Evolutionary conservation across 1,140 invertebrate genomes (phyloP).

Genomic region (Brachionus calyciflorus): DNA sequence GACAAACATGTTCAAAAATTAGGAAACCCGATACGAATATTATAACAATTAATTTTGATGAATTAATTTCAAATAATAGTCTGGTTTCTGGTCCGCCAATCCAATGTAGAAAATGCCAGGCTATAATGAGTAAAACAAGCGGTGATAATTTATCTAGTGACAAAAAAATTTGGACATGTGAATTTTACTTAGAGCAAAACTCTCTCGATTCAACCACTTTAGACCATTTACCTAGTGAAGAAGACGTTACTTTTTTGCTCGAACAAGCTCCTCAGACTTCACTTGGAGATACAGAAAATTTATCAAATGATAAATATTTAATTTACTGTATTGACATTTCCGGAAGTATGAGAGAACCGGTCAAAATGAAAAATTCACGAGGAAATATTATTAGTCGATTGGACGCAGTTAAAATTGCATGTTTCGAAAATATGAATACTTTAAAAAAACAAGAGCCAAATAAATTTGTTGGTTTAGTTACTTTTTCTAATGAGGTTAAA

Average conservation of each 20-base stretch:
- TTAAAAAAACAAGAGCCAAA: slow-evolving; percentile 52
- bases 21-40: slow-evolving; percentile 30
- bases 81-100: slow-evolving; percentile 1
- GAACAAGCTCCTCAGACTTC: slow-evolving; percentile 48
- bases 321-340: slow-evolving; percentile 57
- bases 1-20: background rate
- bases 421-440: slow-evolving; percentile 51
- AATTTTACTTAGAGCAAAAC: slow-evolving; percentile 54
- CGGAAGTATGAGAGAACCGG: slow-evolving; percentile 51
- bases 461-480: slow-evolving; percentile 52
- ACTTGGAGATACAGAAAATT: background rate
- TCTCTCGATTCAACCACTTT: background rate
- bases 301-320: slow-evolving; percentile 42
- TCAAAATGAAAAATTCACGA: slow-evolving; percentile 51
- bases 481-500: slow-evolving; percentile 52
- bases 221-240: slow-evolving; percentile 53
- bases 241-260: slow-evolving; percentile 53
- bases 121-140: background rate
- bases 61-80: background rate
- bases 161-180: slow-evolving; percentile 49
- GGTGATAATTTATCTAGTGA: background rate
- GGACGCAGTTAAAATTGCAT: slow-evolving; percentile 53
- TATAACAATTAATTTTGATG: background rate
- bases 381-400: too few relatives aligned
- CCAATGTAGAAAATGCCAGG: background rate